Percentiles rank a stretch among this genome's conserved stretches.
These are phyloP conservation scores for Ischnura elegans DNA, from an alignment of 2,888 invertebrate species.

Conservation along the genomic window DNA sequence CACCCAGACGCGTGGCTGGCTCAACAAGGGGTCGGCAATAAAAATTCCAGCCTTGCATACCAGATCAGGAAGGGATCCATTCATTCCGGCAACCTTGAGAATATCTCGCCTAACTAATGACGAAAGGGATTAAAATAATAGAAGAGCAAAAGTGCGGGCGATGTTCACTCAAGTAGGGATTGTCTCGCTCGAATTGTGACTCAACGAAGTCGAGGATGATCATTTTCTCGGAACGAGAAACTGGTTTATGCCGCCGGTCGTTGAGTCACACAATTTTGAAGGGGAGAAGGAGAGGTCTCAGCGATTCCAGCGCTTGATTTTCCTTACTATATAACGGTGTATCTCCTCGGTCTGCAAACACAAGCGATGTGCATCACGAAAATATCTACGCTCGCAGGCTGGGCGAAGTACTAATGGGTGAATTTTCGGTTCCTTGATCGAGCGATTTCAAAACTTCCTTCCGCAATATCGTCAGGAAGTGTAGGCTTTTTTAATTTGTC, in stretches of 20 bases:
- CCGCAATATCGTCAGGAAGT: too few species aligned
- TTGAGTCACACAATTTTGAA: constrained; percentile 15
- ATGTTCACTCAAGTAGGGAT: neutral
- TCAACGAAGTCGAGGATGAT: neutral
- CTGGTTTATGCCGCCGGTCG: constrained; percentile 39
- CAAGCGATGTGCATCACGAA: neutral
- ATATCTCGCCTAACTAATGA: neutral
- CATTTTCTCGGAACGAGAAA: neutral
- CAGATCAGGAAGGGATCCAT: neutral
- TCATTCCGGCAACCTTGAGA: neutral
- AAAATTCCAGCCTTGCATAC: neutral
- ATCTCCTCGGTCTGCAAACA: neutral
- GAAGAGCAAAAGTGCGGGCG: neutral
- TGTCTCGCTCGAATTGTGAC: neutral
- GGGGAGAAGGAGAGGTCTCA: neutral
- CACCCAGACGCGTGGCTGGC: neutral
- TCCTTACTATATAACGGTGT: neutral
- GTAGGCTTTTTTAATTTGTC: too few species aligned
- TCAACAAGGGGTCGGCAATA: neutral
- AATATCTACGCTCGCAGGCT: neutral
- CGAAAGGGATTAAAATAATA: neutral
- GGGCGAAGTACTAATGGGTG: too few species aligned
- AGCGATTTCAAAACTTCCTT: too few species aligned
- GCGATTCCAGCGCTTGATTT: neutral
- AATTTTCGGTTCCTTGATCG: too few species aligned